These are phyloP conservation scores for Pangasius macronema DNA, from an alignment of 2,797 vertebrate genomes.

Conservation along the genomic window DNA sequence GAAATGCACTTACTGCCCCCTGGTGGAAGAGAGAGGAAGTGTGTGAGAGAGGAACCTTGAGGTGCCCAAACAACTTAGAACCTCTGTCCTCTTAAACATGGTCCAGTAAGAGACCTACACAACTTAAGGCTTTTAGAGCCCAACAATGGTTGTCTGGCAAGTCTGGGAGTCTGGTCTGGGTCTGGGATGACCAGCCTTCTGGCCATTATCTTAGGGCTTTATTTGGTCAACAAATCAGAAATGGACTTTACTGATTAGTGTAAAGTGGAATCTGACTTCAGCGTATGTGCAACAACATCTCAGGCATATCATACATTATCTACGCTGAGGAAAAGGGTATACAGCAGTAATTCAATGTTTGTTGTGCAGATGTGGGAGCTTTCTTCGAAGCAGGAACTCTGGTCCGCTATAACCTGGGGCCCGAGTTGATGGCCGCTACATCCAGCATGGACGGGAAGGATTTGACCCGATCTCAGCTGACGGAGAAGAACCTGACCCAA, in stretches of 20 bases:
- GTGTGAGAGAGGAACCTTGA: background rate
- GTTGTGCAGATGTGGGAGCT: slow-evolving; percentile 86
- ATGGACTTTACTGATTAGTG: background rate
- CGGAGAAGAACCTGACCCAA: slow-evolving; percentile 78
- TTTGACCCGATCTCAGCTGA: slow-evolving; percentile 62
- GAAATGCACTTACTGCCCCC: slow-evolving; percentile 17
- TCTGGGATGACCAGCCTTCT: no score
- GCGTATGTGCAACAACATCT: background rate
- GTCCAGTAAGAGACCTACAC: background rate
- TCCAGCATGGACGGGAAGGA: slow-evolving; percentile 72
- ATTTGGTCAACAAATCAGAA: background rate
- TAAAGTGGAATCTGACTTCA: background rate
- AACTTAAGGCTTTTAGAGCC: background rate
- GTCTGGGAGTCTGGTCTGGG: background rate
- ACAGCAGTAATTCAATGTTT: background rate
- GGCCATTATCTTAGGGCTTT: background rate
- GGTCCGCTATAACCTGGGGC: slow-evolving; percentile 88
- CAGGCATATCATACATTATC: background rate
- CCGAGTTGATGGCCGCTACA: slow-evolving; percentile 63
- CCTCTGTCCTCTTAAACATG: background rate
- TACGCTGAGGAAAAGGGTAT: background rate
- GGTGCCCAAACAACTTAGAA: background rate
- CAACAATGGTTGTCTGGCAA: background rate
- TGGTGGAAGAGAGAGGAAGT: background rate
- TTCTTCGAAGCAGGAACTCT: slow-evolving; percentile 96